These are phyloP conservation scores for Galerucella pusilla DNA, from an alignment of 2,888 invertebrate genomes.

Conservation along the genomic window DNA sequence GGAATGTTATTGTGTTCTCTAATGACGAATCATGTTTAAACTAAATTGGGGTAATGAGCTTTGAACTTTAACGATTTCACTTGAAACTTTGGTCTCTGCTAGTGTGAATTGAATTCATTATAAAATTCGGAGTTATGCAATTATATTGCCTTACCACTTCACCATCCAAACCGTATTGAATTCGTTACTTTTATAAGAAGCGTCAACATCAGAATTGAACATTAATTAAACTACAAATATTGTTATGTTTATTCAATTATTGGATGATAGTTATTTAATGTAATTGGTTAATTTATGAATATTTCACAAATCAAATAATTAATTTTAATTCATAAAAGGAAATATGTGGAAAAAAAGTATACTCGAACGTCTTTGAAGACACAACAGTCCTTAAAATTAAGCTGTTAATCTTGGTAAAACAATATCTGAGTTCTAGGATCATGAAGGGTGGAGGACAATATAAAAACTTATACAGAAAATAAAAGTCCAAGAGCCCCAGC, in stretches of 20 bases:
- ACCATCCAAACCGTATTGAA: conserved; percentile 21
- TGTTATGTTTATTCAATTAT: background rate
- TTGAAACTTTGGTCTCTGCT: conserved; percentile 49
- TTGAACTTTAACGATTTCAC: conserved; percentile 56
- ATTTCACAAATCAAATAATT: no score
- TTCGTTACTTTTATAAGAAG: conserved; percentile 22
- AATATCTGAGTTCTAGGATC: no score
- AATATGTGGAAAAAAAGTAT: no score
- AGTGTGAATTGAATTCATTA: conserved; percentile 48
- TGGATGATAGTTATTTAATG: no score
- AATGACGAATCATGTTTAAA: conserved; percentile 64
- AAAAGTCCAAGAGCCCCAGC: no score
- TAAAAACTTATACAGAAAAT: no score
- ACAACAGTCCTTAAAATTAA: no score
- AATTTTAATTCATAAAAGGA: no score
- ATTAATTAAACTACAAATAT: background rate
- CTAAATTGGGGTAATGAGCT: conserved; percentile 64
- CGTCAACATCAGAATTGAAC: background rate
- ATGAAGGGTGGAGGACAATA: no score
- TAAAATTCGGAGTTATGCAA: conserved; percentile 41
- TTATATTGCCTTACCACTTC: conserved; percentile 38
- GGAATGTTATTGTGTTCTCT: conserved; percentile 58
- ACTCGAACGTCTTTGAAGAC: no score
- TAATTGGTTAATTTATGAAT: no score
- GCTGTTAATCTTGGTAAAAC: no score